These are phyloP conservation scores for Drosophila asahinai DNA, from an alignment of 1,140 invertebrate species.

Conservation along the genomic window DNA sequence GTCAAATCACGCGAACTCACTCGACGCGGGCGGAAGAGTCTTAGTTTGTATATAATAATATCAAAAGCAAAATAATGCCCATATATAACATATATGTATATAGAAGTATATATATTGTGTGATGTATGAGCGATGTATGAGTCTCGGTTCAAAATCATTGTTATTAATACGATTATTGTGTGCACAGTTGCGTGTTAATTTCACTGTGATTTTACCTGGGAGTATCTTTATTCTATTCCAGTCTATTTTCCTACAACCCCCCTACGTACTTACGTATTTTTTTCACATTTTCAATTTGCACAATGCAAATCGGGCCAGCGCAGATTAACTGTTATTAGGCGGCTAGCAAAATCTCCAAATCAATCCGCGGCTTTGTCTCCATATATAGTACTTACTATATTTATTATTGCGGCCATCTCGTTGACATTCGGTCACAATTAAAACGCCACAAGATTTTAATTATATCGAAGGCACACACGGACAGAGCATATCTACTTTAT, in stretches of 20 bases:
- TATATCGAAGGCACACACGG: slow-evolving; percentile 23
- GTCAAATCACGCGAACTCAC: slow-evolving; percentile 55
- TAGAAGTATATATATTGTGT: slow-evolving; percentile 5
- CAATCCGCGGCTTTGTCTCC: slow-evolving; percentile 11
- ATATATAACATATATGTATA: slow-evolving; percentile 36
- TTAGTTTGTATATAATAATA: slow-evolving; percentile 25
- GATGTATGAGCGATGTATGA: slow-evolving; percentile 4
- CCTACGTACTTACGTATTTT: background rate
- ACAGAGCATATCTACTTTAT: background rate
- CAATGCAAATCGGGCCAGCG: slow-evolving; percentile 53
- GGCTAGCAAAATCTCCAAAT: slow-evolving; percentile 21
- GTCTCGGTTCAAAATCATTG: slow-evolving; percentile 61
- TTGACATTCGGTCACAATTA: slow-evolving; percentile 50
- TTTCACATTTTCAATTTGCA: slow-evolving; percentile 11
- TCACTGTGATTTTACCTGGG: slow-evolving; percentile 68
- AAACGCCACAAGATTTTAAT: slow-evolving; percentile 42
- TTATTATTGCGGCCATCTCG: slow-evolving; percentile 25
- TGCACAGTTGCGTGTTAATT: slow-evolving; percentile 83
- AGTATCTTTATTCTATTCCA: slow-evolving; percentile 38
- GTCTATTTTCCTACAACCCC: slow-evolving; percentile 9
- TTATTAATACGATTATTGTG: slow-evolving; percentile 83
- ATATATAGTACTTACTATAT: slow-evolving; percentile 2
- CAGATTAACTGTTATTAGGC: slow-evolving; percentile 62
- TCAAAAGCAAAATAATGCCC: slow-evolving; percentile 41
- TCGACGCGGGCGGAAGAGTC: slow-evolving; percentile 37